These are phyloP conservation scores for Aplocera efformata DNA, from an alignment of 2,888 invertebrate genomes.

Conservation along the genomic window DNA sequence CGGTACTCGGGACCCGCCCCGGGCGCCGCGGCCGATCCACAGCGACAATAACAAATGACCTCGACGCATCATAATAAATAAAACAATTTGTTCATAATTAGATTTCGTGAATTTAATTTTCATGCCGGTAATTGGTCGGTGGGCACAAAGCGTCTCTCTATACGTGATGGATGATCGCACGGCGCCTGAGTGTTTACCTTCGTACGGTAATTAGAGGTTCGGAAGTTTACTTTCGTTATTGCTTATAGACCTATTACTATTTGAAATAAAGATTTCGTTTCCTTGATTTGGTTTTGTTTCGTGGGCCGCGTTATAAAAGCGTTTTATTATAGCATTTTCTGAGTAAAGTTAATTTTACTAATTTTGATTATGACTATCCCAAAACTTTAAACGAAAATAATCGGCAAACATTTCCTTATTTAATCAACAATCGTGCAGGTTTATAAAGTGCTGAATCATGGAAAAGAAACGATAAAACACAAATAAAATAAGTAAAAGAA, in stretches of 20 bases:
- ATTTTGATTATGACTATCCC: too few relatives aligned
- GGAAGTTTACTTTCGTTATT: slow-evolving; percentile 76
- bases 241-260: slow-evolving; percentile 69
- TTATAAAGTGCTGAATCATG: slow-evolving; percentile 33
- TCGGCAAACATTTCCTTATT: too few relatives aligned
- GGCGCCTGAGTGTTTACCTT: slow-evolving; percentile 75
- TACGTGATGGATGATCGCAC: slow-evolving; percentile 78
- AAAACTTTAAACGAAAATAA: too few relatives aligned
- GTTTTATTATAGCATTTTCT: too few relatives aligned
- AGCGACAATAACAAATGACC: slow-evolving; percentile 78
- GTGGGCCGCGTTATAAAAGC: slow-evolving; percentile 35
- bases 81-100: slow-evolving; percentile 81
- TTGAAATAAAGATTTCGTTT: slow-evolving; percentile 73
- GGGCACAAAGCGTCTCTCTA: slow-evolving; percentile 76
- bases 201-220: slow-evolving; percentile 71
- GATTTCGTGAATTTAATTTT: slow-evolving; percentile 81
- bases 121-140: slow-evolving; percentile 80
- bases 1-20: slow-evolving; percentile 61
- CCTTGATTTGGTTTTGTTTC: slow-evolving; percentile 43
- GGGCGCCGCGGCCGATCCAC: slow-evolving; percentile 60
- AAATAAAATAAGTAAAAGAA: slow-evolving; percentile 43
- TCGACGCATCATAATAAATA: slow-evolving; percentile 80
- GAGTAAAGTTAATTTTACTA: too few relatives aligned
- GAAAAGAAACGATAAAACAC: slow-evolving; percentile 35
- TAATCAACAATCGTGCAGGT: background rate